These are phyloP conservation scores for Deroplatys truncata DNA, from an alignment of 2,888 invertebrate species.

Conservation along the genomic window DNA sequence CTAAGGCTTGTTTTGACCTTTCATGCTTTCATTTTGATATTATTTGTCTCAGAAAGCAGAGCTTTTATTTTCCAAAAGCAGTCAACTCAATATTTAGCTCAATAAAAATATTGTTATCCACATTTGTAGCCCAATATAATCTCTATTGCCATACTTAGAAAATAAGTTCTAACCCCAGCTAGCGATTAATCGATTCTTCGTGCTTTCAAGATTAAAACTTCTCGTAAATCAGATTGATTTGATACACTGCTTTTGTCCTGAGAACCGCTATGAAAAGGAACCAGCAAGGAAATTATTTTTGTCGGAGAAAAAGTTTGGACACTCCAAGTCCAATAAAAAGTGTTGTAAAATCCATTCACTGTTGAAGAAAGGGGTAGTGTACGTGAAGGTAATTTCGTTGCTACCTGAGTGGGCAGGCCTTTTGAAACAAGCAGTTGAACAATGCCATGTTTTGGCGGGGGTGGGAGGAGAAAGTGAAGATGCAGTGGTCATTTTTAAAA, in stretches of 20 bases:
- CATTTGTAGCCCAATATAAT: no score
- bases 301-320: not conserved
- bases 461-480: no score
- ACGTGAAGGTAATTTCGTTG: not conserved
- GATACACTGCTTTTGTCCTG: not conserved
- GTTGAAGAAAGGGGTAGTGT: not conserved
- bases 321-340: not conserved
- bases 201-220: not conserved
- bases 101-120: no score
- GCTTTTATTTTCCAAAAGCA: no score
- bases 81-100: no score
- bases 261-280: not conserved
- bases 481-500: not conserved
- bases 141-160: no score
- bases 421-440: not conserved
- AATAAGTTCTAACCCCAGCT: not conserved
- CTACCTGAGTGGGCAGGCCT: not conserved
- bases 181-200: not conserved
- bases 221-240: not conserved
- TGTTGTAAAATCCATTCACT: not conserved
- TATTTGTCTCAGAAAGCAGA: no score
- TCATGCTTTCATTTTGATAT: no score
- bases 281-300: not conserved
- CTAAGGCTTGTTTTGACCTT: no score
- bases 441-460: not conserved